Evolutionary conservation across 2,888 invertebrate genomes (phyloP), one percentile per base, ranked within the genome.

Genomic region (Orchestes rusci): DNA sequence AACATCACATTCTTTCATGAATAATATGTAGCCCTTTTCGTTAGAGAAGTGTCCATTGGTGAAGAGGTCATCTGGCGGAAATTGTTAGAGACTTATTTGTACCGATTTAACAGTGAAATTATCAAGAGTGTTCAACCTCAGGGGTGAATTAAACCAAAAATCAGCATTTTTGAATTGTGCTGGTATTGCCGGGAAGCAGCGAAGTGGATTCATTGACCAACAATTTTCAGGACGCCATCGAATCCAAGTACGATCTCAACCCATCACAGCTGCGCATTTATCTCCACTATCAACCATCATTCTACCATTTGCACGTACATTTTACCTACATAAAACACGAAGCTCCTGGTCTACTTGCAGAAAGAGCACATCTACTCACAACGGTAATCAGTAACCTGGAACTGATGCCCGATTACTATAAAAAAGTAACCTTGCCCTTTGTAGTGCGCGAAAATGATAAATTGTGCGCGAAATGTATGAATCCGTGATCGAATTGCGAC

Each of bases 221-320:
- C n/a, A n/a, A n/a, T 23, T 10, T 74, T 38, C 70, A 86, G 82
- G 73, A 77, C 64, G 80, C 80, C 2, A 89, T 97, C 45, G 63
- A 76, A 36, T 74, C 85, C 20, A 87, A 84, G 58, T 96, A 86
- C 69, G 76, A 76, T 10, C 57, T 97, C 1, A 69, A 76, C 3
- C 66, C 73, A 12, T 76, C 78, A 3, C 82, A 89, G 61, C 66
- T 96, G 17, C 75, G 94, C 16, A 77, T 89, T 49, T 97, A 87
- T 66, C 66, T 96, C 0, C 96, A 97, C 66, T 97, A 97, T 69
- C 95, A 93, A 60, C 97, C 97, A 0, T 90, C 94, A 0, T 99
- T 93, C 71, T 96, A 94, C 69, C 95, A 97, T 64, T 73, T 99
- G 1, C 97, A 99, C 65, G 76, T 97, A 0, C 97, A 99, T 67